A percentile compares a stretch with the other conserved stretches of the same genome.
Conservation (phyloP, 2,888 invertebrate species). For the Eurytoma adleriae region DNA sequence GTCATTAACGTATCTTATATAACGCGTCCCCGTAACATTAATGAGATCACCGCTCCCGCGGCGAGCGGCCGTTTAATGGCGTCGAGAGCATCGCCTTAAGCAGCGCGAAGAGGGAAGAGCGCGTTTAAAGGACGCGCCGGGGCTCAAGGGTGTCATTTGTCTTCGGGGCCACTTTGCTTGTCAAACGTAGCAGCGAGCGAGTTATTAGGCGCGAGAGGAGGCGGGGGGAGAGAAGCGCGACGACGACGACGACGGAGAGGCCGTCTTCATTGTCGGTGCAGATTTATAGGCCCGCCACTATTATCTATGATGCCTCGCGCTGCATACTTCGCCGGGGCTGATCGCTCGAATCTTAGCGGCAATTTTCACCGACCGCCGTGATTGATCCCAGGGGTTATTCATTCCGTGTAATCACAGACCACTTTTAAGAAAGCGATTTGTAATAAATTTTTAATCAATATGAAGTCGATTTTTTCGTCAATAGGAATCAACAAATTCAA, state of each 20-base stretch:
- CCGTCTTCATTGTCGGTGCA: constrained; percentile 56
- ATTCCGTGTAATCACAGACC: too few relatives aligned
- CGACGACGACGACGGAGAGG: neutral
- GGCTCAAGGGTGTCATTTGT: constrained; percentile 64
- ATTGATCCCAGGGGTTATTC: neutral
- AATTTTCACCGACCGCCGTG: neutral
- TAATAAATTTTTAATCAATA: too few relatives aligned
- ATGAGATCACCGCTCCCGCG: constrained; percentile 59
- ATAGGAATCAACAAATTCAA: too few relatives aligned
- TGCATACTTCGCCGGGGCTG: neutral
- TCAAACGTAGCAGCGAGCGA: constrained; percentile 63
- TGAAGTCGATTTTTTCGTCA: too few relatives aligned
- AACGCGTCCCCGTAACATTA: constrained; percentile 55
- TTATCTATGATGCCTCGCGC: constrained; percentile 33
- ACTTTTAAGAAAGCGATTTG: too few relatives aligned
- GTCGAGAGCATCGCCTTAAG: constrained; percentile 61
- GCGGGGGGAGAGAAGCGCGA: neutral
- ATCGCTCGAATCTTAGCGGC: neutral
- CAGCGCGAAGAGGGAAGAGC: constrained; percentile 47
- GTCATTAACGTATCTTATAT: constrained; percentile 46
- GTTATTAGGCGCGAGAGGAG: constrained; percentile 56
- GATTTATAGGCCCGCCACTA: constrained; percentile 59
- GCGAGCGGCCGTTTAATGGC: constrained; percentile 61
- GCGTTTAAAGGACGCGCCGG: constrained; percentile 34
- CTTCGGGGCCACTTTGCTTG: constrained; percentile 68